Percentiles rank a stretch among this genome's conserved stretches.
Evolutionary conservation across 2,888 invertebrate species (phyloP).

Genomic region (Aethes cnicana): DNA sequence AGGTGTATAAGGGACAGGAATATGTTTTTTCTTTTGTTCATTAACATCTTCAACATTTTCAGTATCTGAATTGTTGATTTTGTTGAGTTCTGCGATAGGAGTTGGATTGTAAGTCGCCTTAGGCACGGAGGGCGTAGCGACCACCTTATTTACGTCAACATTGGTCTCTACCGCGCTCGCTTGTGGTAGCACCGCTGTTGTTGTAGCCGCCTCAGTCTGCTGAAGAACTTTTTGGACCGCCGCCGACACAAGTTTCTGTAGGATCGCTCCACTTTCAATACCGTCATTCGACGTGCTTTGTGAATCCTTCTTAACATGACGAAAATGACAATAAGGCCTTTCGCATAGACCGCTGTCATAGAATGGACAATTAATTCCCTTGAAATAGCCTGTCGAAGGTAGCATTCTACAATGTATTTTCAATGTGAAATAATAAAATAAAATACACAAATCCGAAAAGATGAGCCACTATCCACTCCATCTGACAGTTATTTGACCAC

Average conservation of each 20-base stretch:
- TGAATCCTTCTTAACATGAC: constrained; percentile 89
- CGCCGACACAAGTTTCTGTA: constrained; percentile 83
- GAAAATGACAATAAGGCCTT: constrained; percentile 95
- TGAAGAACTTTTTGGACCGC: constrained; percentile 84
- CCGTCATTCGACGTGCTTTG: constrained; percentile 63
- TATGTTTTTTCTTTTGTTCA: constrained; percentile 70
- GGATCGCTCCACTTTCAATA: constrained; percentile 74
- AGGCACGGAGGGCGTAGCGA: constrained; percentile 56
- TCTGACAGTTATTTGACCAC: constrained; percentile 21
- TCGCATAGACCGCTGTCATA: constrained; percentile 90
- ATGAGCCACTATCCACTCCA: constrained; percentile 3
- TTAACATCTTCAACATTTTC: constrained; percentile 56
- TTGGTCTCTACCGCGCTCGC: constrained; percentile 29
- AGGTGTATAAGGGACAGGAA: constrained; percentile 79
- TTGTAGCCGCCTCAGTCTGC: constrained; percentile 62
- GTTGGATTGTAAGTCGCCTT: constrained; percentile 84
- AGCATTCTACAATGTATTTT: constrained; percentile 84
- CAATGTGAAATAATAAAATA: constrained; percentile 17
- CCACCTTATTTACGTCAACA: constrained; percentile 39
- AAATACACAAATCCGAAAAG: constrained; percentile 20
- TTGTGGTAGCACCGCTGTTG: constrained; percentile 42
- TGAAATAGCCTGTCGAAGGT: constrained; percentile 94
- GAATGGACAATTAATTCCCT: constrained; percentile 92
- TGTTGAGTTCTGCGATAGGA: constrained; percentile 84
- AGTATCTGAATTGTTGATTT: constrained; percentile 59